Evolutionary conservation across 1,140 invertebrate species (phyloP).

Genomic region (Pseudoatta argentina): DNA sequence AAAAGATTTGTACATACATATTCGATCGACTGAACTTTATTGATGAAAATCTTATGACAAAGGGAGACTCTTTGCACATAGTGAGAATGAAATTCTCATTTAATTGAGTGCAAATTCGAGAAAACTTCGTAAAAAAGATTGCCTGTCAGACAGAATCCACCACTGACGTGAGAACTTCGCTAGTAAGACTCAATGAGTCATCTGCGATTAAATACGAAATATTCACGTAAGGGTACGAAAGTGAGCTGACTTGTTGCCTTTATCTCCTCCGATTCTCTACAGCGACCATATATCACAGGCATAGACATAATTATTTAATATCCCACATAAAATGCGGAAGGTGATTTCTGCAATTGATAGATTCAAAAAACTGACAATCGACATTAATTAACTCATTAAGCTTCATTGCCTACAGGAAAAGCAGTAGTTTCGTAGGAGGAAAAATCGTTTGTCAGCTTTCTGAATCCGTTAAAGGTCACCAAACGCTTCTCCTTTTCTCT

Average conservation of each 20-base stretch:
- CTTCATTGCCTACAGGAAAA: conserved; percentile 38
- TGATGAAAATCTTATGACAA: conserved; percentile 15
- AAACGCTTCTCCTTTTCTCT: conserved; percentile 55
- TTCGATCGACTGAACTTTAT: not conserved
- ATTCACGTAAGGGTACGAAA: conserved; percentile 18
- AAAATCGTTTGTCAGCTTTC: conserved; percentile 60
- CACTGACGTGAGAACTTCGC: conserved; percentile 59
- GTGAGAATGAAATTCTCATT: not conserved
- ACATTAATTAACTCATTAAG: conserved; percentile 47
- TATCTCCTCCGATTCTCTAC: conserved; percentile 40
- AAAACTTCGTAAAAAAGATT: not conserved
- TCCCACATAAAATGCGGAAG: conserved; percentile 37
- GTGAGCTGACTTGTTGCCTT: conserved; percentile 35
- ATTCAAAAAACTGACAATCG: conserved; percentile 63
- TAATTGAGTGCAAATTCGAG: conserved; percentile 16
- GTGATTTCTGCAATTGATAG: conserved; percentile 42
- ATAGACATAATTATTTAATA: conserved; percentile 52
- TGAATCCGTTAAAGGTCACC: conserved; percentile 62
- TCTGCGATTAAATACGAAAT: conserved; percentile 38
- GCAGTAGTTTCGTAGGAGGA: conserved; percentile 51
- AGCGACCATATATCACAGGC: conserved; percentile 21
- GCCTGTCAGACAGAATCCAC: conserved; percentile 46
- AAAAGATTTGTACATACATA: conserved; percentile 14
- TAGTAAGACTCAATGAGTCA: conserved; percentile 32
- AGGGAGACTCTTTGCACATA: not conserved